Evolutionary conservation across 2,888 invertebrate genomes (phyloP), one percentile per base, ranked within the genome.

Genomic region (Anoncus sp.): DNA sequence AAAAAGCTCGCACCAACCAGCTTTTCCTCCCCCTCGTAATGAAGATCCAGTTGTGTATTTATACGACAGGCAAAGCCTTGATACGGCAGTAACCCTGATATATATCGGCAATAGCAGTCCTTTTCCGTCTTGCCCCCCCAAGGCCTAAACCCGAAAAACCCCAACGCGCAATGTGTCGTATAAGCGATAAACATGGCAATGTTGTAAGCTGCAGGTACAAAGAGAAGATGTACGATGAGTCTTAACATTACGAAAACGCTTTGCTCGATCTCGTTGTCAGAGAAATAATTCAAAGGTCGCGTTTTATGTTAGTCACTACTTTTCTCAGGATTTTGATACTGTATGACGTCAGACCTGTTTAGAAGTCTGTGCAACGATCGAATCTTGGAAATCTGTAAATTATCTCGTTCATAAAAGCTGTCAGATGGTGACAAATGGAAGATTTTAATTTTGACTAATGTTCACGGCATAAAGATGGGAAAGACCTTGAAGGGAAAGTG

Each of bases 1-100:
- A 27, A 40, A n/a, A 38, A 70, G 60, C 67, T 73, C 65, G 45
- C 69, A 59, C 45, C 20, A 35, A 24, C 59, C 67, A 43, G 67
- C 70, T 77, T 79, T 77, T 60, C 81, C 63, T 72, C 72, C 62
- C 40, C 45, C n/a, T n/a, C 55, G 82, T 84, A 86, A 86, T 85
- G 87, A 87, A 87, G 85, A 87, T 86, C 84, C 86, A 87, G 84
- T 83, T 79, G 81, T 69, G 81, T 85, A 84, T 87, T 87, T 87
- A 87, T 84, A 82, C 76, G 82, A 83, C 84, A 69, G 77, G 80
- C 71, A 85, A 86, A 87, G 84, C 87, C 83, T 83, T 80, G 77
- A 62, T 75, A 63, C 70, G 69, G 55, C 63, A 49, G 83, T 87
- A 85, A 84, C 80, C 77, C 73, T 85, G 83, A 87, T 84, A 85